Conservation (phyloP, 2,797 vertebrate genomes). For the Labeo calbasu region DNA sequence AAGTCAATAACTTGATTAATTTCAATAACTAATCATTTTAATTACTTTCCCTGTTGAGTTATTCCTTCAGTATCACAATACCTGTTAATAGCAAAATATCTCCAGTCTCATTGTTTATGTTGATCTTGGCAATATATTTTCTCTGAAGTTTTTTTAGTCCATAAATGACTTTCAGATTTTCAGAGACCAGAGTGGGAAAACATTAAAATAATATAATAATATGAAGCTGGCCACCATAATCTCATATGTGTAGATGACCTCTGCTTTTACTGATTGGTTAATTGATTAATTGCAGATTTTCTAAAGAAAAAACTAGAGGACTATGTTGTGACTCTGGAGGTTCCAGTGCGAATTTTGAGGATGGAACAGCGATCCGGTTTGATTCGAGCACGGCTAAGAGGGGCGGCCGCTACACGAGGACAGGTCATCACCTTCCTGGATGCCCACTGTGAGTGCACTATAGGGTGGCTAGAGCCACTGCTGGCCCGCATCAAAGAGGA, state of each 20-base stretch:
- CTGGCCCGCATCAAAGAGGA: constrained; percentile 93
- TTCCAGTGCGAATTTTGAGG: constrained; percentile 86
- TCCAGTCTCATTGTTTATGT: not conserved
- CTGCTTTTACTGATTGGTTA: not conserved
- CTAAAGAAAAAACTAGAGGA: constrained; percentile 88
- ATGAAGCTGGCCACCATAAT: constrained; percentile 2
- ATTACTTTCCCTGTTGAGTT: not conserved
- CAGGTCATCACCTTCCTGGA: constrained; percentile 97
- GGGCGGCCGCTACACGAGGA: constrained; percentile 88
- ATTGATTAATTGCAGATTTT: constrained; percentile 81
- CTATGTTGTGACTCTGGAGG: constrained; percentile 84
- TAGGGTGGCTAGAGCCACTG: constrained; percentile 94
- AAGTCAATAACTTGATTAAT: too few relatives aligned
- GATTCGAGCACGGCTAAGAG: constrained; percentile 91
- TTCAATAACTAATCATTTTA: not conserved
- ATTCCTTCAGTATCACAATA: not conserved
- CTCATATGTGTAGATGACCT: not conserved
- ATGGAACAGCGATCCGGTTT: constrained; percentile 96
- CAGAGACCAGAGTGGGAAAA: not conserved
- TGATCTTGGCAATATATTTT: not conserved
- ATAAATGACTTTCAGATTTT: not conserved
- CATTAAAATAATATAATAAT: not conserved
- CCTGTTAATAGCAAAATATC: not conserved
- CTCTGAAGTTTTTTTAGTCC: not conserved
- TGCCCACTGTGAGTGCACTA: constrained; percentile 96